phyloP scores from a whole-genome alignment of 2,888 invertebrate genomes.

The Agrochola macilenta region DNA sequence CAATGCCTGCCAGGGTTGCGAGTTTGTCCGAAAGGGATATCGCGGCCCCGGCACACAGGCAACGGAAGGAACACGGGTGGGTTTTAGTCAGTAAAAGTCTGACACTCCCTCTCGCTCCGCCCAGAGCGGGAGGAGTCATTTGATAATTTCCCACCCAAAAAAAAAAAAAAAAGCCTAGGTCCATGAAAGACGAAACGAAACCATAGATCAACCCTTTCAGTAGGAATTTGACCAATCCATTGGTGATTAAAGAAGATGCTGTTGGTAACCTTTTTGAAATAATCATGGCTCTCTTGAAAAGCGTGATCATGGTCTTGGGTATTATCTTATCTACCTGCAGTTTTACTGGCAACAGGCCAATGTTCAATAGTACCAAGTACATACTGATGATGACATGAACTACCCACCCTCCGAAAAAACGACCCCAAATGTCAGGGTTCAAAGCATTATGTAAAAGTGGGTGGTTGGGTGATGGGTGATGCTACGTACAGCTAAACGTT shows the following conservation, averaged over 20 bases:
- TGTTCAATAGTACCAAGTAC: neutral
- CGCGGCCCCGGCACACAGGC: no score
- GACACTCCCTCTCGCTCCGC: no score
- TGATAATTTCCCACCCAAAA: no score
- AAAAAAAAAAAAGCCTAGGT: no score
- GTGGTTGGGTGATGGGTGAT: neutral
- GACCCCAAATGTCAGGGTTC: constrained; percentile 32
- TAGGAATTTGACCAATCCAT: neutral
- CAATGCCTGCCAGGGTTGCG: no score
- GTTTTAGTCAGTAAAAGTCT: no score
- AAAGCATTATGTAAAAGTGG: constrained; percentile 14
- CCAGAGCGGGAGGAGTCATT: no score
- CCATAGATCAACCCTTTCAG: neutral
- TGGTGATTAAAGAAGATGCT: neutral
- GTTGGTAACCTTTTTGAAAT: neutral
- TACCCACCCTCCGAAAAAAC: neutral
- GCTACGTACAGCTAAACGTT: constrained; percentile 3
- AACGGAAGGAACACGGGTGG: no score
- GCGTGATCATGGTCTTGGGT: neutral
- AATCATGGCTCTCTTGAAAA: neutral
- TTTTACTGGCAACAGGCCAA: neutral
- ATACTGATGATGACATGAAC: neutral
- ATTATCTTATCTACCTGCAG: neutral
- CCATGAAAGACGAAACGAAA: neutral
- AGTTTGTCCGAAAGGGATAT: no score